Conservation (phyloP, 1,140 invertebrate species). For the Lordiphosa stackelbergi region DNA sequence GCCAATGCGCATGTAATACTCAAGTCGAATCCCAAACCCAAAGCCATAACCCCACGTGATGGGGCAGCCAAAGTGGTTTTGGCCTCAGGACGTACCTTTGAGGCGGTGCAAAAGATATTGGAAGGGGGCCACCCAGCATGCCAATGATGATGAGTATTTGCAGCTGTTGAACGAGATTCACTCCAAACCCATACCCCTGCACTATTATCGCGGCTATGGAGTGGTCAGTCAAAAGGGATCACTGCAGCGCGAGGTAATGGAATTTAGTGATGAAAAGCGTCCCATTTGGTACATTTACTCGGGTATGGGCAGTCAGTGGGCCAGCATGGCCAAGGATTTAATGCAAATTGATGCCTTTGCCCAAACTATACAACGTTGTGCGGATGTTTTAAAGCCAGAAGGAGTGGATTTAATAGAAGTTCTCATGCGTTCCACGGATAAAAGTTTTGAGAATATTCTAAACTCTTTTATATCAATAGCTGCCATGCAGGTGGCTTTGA, state of each 20-base stretch:
- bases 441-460: slow-evolving; percentile 88
- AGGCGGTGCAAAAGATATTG: slow-evolving; percentile 85
- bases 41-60: slow-evolving; percentile 79
- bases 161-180: slow-evolving; percentile 87
- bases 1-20: slow-evolving; percentile 95
- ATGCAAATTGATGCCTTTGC: slow-evolving; percentile 89
- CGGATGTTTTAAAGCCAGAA: slow-evolving; percentile 85
- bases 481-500: slow-evolving; percentile 94
- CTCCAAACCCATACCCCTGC: slow-evolving; percentile 82
- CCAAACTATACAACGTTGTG: slow-evolving; percentile 85
- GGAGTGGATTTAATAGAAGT: slow-evolving; percentile 90
- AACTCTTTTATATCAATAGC: slow-evolving; percentile 96
- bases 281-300: slow-evolving; percentile 97
- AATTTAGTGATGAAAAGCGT: slow-evolving; percentile 80
- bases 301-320: slow-evolving; percentile 98
- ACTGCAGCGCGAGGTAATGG: slow-evolving; percentile 71
- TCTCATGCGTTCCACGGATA: slow-evolving; percentile 85
- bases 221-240: slow-evolving; percentile 80
- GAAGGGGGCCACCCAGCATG: slow-evolving; percentile 81
- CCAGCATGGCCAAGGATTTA: slow-evolving; percentile 92
- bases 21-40: slow-evolving; percentile 86
- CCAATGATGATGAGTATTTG: slow-evolving; percentile 86
- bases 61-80: slow-evolving; percentile 85
- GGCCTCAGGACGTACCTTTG: slow-evolving; percentile 90
- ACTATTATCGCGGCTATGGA: slow-evolving; percentile 87